Base-by-base conservation (phyloP, 2,797 vertebrate genomes). In the Pseudochirops cupreus region DNA sequence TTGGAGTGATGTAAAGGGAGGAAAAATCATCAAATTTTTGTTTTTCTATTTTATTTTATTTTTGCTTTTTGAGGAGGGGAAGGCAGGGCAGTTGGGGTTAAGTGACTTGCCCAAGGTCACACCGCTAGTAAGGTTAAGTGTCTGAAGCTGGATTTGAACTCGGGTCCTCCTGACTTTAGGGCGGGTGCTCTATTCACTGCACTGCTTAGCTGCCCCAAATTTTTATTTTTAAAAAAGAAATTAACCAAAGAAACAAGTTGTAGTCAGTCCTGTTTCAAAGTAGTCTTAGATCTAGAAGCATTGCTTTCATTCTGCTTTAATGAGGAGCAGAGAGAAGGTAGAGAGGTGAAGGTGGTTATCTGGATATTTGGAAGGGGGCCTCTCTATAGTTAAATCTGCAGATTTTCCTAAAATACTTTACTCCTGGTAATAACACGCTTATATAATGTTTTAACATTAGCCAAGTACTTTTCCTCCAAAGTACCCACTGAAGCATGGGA, bases 331-430 rank as follows among this genome's bases (percentile, higher is more conserved):
- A 18, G 67, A 92, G 39, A 91, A 52, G 55, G 18, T 54, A 11
- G 93, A 91, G 16, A 90, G 89, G 52, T 13, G 28, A 54, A 90
- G 53, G 28, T 12, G 5, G 50, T 90, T 91, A 24, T 52, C 39
- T 56, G 95, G 89, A 29, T 93, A 21, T 94, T 96, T 93, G 67
- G 94, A 91, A 91, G 91, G 24, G 28, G 33, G 4, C 54, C 93
- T 74, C 62, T 93, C 39, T 56, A 39, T 82, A 82, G 18, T 82
- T 82, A 39, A 82, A 24, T 46, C 46, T 10, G 74, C 18, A 82
- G n/a, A 11, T 46, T 82, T 82, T 11, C 74, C 18, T 7, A 82
- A 3, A 46, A 24, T 39, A 82, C 24, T 82, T 21, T 46, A 24
- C 18, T 82, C 39, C 39, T 82, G 50, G 31, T 92, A 46, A 21